These are phyloP conservation scores for Caenorhabditis doughertyi DNA, from an alignment of 2,888 invertebrate species.

Conservation along the genomic window DNA sequence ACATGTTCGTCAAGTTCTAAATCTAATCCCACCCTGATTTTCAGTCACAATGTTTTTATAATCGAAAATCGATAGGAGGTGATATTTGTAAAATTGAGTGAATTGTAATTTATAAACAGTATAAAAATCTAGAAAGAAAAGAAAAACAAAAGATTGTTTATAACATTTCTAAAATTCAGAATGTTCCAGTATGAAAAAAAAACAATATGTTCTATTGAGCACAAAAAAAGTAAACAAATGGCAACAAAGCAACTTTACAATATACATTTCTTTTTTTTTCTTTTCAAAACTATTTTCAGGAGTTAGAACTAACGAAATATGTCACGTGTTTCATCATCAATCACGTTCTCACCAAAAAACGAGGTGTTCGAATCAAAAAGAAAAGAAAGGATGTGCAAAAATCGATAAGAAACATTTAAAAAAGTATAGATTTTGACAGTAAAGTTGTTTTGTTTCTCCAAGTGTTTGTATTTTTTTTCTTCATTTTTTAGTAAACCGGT, in stretches of 20 bases:
- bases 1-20: conserved; percentile 1
- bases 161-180: background rate
- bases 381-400: conserved; percentile 20
- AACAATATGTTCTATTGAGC: background rate
- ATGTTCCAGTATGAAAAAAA: background rate
- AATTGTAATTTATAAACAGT: too few relatives aligned
- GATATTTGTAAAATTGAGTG: too few relatives aligned
- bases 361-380: conserved; percentile 16
- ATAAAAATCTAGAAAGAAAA: background rate
- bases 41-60: background rate
- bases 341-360: conserved; percentile 23
- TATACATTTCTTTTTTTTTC: background rate
- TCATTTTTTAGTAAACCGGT: conserved; percentile 46
- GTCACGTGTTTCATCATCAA: conserved; percentile 38
- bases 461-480: conserved; percentile 2
- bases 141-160: background rate
- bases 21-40: background rate
- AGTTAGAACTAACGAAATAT: conserved; percentile 26
- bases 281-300: conserved; percentile 14
- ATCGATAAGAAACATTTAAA: conserved; percentile 17
- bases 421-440: conserved; percentile 35
- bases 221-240: conserved; percentile 6
- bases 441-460: conserved; percentile 38
- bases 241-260: conserved; percentile 11
- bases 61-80: background rate